These are phyloP conservation scores for Pediacus dermestoides DNA, from an alignment of 2,888 invertebrate species.

Conservation along the genomic window DNA sequence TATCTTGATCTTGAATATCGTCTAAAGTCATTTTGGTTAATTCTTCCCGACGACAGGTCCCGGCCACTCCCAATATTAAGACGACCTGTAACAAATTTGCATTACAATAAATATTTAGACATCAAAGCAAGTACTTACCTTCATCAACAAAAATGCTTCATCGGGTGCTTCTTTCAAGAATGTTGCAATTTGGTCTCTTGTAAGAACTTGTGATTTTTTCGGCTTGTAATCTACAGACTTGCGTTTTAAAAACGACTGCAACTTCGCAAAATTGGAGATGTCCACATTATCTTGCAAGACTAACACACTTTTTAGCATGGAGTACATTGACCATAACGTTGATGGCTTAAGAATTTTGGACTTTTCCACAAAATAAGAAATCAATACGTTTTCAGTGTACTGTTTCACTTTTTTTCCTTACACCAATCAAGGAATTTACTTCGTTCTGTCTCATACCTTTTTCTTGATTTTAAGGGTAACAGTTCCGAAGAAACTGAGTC, in stretches of 20 bases:
- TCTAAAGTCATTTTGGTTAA: constrained; percentile 18
- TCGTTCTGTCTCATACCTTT: too few species aligned
- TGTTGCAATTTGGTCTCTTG: not conserved
- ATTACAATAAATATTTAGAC: constrained; percentile 4
- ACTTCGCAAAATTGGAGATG: not conserved
- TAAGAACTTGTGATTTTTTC: constrained; percentile 1
- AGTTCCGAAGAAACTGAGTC: too few species aligned
- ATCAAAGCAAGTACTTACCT: not conserved
- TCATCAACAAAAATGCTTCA: constrained; percentile 1
- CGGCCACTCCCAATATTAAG: constrained; percentile 20
- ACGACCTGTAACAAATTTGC: constrained; percentile 16
- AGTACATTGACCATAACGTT: not conserved
- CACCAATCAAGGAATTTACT: too few species aligned
- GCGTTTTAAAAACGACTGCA: not conserved
- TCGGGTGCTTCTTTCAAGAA: not conserved
- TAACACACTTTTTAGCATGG: not conserved
- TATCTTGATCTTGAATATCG: constrained; percentile 20
- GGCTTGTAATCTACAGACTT: not conserved
- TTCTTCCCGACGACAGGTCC: constrained; percentile 22
- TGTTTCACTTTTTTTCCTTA: not conserved
- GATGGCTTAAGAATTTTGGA: not conserved
- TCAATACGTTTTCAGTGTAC: not conserved
- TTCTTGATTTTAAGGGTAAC: too few species aligned
- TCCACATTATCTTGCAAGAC: not conserved
- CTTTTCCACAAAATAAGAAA: not conserved